phyloP scores from a whole-genome alignment of 2,797 vertebrate genomes.

The Myripristis jacobus region DNA sequence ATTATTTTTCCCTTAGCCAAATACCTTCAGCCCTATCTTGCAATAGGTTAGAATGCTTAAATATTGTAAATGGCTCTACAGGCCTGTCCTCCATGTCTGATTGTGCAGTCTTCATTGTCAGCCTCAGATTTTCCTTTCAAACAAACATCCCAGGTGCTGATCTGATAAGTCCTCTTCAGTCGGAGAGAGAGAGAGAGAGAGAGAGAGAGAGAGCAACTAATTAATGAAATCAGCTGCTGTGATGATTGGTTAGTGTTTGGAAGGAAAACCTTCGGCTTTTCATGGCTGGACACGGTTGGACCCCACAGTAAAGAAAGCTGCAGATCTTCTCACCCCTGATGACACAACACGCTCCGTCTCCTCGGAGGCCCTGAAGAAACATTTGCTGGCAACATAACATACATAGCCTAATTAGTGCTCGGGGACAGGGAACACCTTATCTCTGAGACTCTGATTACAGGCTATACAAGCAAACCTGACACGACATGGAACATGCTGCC shows the following conservation, averaged over 20 bases:
- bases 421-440: constrained; percentile 10
- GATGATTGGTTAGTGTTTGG: constrained; percentile 26
- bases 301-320: no score
- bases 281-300: no score
- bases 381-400: constrained; percentile 42
- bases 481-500: constrained; percentile 28
- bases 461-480: constrained; percentile 18
- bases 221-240: constrained; percentile 7
- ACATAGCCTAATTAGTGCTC: constrained; percentile 40
- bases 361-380: constrained; percentile 27
- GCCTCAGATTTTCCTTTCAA: background rate
- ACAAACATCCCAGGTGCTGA: no score
- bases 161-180: no score
- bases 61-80: no score
- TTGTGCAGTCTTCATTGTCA: background rate
- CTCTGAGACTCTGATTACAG: constrained; percentile 1
- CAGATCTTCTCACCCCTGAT: constrained; percentile 11
- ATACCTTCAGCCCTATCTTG: no score
- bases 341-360: constrained; percentile 32
- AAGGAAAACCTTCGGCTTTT: constrained; percentile 8
- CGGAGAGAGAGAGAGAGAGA: no score
- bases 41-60: no score
- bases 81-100: background rate
- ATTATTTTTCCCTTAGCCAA: no score
- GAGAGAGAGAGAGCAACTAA: background rate